Base-by-base conservation (phyloP, 2,113 vertebrate species). In the Osmerus eperlanus region DNA sequence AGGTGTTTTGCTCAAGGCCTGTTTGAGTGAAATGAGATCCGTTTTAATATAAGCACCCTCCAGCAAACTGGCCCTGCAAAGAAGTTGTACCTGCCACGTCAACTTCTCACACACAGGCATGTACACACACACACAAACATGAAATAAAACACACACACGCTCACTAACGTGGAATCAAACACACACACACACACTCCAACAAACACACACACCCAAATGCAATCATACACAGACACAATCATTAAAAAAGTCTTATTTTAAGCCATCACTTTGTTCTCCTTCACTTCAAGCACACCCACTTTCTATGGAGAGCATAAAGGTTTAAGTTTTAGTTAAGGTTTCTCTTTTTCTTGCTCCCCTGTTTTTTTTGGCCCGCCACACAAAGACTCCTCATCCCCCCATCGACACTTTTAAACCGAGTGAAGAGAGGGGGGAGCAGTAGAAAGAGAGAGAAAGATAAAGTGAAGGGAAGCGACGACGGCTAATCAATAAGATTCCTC, bases 401-500 rank as follows among this genome's bases (percentile, higher is more conserved):
- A 76, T 83, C 72, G 76, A 65, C 74, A 73, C 71, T 80, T 77
- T 52, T 72, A 86, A 83, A 76, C 69, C 75, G 82, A 71, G 71
- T 66, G 73, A 75, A 5, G 77, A 76, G 77, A 78, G 77, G 36
- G 36, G 36, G 36, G 36, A 6, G 75, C 76, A 80, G 72, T 73
- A 28, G 65, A 64, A 18, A 36, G 19, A 55, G 28, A 59, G 54
- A 41, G 21, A 19, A 75, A 81, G 75, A 66, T 76, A 81, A 77
- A 8, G 76, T 79, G 64, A 72, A 56, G 74, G 79, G 74, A 76
- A 79, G 71, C 73, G 73, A 78, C 82, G 81, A 87, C 83, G 82
- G 88, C 84, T 90, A 89, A 90, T 90, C 89, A 89, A 90, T 88
- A 90, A 86, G 88, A 89, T 86, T 89, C 87, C 81, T 86, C 76